Conservation (phyloP, 2,888 invertebrate species). For the Unio pictorum region DNA sequence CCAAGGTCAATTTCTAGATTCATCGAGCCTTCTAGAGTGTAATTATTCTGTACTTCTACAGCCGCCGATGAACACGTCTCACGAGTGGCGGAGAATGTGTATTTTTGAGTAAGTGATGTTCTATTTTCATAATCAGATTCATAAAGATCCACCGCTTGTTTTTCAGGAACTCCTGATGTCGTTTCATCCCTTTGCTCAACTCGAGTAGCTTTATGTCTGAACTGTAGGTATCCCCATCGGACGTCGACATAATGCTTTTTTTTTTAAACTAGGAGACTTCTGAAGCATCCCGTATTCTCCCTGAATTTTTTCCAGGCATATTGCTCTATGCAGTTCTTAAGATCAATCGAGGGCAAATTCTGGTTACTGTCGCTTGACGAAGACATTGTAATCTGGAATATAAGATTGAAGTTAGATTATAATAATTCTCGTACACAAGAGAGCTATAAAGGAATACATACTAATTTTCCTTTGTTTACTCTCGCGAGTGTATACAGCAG, state of each 20-base stretch:
- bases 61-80: conserved; percentile 30
- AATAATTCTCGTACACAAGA: too few species aligned
- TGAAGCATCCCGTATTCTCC: conserved; percentile 14
- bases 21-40: conserved; percentile 35
- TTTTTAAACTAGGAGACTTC: conserved; percentile 20
- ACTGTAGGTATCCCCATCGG: conserved; percentile 41
- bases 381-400: too few species aligned
- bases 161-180: conserved; percentile 3
- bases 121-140: conserved; percentile 40
- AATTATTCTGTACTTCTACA: conserved; percentile 42
- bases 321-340: conserved; percentile 31
- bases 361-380: not conserved
- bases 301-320: conserved; percentile 36
- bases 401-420: too few species aligned
- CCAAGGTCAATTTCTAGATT: conserved; percentile 39
- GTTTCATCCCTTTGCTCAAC: conserved; percentile 9
- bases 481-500: too few species aligned
- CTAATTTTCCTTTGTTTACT: too few species aligned
- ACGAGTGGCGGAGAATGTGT: conserved; percentile 34
- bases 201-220: conserved; percentile 32
- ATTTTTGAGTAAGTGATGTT: conserved; percentile 27
- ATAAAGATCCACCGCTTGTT: conserved; percentile 32
- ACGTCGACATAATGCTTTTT: conserved; percentile 35
- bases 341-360: conserved; percentile 21
- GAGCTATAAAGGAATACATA: too few species aligned